phyloP scores from a whole-genome alignment of 2,888 invertebrate species.

The Ramazzottius varieornatus region DNA sequence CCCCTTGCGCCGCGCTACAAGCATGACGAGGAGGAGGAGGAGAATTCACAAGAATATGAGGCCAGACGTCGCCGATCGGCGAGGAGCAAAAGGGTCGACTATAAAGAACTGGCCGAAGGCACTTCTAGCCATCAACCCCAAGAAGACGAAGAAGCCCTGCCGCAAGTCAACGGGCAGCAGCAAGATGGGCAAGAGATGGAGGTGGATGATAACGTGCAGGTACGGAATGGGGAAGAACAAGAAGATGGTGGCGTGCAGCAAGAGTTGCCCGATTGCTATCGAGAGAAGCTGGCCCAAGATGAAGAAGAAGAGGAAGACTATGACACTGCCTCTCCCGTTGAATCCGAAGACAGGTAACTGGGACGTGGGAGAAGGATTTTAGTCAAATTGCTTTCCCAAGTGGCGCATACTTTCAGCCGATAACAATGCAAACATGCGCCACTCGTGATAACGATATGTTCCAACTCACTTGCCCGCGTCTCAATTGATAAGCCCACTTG shows the following conservation, averaged over 20 bases:
- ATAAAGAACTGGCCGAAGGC: neutral
- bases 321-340: neutral
- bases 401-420: too few species aligned
- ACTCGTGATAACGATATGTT: too few species aligned
- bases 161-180: neutral
- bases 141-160: neutral
- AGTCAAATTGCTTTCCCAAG: too few species aligned
- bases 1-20: neutral
- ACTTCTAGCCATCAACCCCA: too few species aligned
- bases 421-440: too few species aligned
- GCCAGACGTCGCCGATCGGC: neutral
- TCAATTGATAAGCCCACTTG: too few species aligned
- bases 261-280: too few species aligned
- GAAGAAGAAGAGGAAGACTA: too few species aligned
- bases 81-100: neutral
- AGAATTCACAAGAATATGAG: neutral
- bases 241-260: too few species aligned
- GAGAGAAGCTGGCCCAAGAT: too few species aligned
- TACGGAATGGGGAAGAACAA: neutral
- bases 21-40: neutral
- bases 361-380: too few species aligned
- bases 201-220: neutral
- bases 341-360: neutral
- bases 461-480: too few species aligned
- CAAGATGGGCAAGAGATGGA: neutral